These are phyloP conservation scores for Scolanthus callimorphus DNA, from an alignment of 92 coral and sea anemone species.

Conservation along the genomic window DNA sequence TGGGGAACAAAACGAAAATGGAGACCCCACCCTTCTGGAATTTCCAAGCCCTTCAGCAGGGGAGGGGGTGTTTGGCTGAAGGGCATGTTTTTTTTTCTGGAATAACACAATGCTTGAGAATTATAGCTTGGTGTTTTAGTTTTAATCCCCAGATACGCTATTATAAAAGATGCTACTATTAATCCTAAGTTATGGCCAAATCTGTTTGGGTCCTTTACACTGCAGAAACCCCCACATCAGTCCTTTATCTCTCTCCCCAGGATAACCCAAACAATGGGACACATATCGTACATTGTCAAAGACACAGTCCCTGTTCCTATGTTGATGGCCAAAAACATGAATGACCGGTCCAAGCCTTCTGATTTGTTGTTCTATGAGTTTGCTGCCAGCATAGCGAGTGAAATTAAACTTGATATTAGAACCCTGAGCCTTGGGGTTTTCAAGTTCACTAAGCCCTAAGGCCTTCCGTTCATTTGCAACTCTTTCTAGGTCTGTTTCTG, in stretches of 20 bases:
- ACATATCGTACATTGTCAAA: constrained; percentile 62
- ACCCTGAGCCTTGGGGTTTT: constrained; percentile 62
- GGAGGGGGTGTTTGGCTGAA: too few relatives aligned
- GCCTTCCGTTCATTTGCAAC: constrained; percentile 50
- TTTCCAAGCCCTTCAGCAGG: too few relatives aligned
- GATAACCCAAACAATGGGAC: constrained; percentile 77
- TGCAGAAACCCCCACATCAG: constrained; percentile 67
- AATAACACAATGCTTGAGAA: too few relatives aligned
- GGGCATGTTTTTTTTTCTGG: too few relatives aligned
- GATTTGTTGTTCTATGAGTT: constrained; percentile 50
- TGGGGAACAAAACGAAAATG: too few relatives aligned
- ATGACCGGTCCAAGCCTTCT: constrained; percentile 51
- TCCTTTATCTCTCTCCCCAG: constrained; percentile 68
- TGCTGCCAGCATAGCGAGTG: constrained; percentile 76
- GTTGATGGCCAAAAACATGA: constrained; percentile 78
- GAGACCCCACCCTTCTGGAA: too few relatives aligned
- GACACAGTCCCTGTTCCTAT: constrained; percentile 73
- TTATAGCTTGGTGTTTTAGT: too few relatives aligned
- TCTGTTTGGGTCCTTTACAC: constrained; percentile 39
- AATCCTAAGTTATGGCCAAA: constrained; percentile 40
- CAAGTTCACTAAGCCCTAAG: constrained; percentile 25
- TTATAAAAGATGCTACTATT: background rate
- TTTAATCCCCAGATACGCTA: too few relatives aligned
- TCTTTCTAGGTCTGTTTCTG: constrained; percentile 42
- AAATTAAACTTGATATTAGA: constrained; percentile 55